Conservation (phyloP, 2,113 vertebrate species). For the Muscicapa adusta region DNA sequence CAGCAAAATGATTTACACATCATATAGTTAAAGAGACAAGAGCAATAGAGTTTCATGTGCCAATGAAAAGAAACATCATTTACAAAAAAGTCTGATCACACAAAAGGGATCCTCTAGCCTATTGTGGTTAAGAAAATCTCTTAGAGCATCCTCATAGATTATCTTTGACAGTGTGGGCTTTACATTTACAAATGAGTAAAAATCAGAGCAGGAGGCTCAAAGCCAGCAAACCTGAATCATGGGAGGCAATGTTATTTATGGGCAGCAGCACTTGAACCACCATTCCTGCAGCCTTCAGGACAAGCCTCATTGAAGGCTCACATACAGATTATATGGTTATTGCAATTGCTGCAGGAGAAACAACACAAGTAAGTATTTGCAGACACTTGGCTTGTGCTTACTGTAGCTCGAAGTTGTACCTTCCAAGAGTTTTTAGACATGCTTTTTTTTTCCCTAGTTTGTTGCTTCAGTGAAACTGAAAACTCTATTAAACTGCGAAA, state of each 20-base stretch:
- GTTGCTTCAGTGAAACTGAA: slow-evolving; percentile 5
- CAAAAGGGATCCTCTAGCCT: slow-evolving; percentile 10
- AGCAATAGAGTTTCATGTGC: background rate
- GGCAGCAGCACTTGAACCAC: slow-evolving; percentile 38
- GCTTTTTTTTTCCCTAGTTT: background rate
- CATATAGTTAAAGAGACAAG: slow-evolving; percentile 29
- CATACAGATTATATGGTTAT: background rate
- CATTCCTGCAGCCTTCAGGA: slow-evolving; percentile 50
- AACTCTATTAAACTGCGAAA: slow-evolving; percentile 4
- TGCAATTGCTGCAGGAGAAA: slow-evolving; percentile 19
- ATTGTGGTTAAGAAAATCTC: slow-evolving; percentile 29
- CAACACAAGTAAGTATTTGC: slow-evolving; percentile 2
- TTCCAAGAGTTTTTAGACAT: background rate
- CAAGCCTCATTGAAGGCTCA: slow-evolving; percentile 42
- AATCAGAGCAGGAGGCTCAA: slow-evolving; percentile 38
- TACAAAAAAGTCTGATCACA: background rate
- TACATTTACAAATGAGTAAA: slow-evolving; percentile 33
- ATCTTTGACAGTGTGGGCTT: slow-evolving; percentile 50
- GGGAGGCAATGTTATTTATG: slow-evolving; percentile 46
- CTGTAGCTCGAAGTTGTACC: background rate
- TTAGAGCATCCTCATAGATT: slow-evolving; percentile 29
- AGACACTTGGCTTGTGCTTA: background rate
- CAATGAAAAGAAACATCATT: background rate
- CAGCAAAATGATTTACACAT: slow-evolving; percentile 52
- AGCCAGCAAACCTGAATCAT: slow-evolving; percentile 41